Evolutionary conservation across 2,888 invertebrate genomes (phyloP).

Genomic region (Stictocephala bisonia): DNA sequence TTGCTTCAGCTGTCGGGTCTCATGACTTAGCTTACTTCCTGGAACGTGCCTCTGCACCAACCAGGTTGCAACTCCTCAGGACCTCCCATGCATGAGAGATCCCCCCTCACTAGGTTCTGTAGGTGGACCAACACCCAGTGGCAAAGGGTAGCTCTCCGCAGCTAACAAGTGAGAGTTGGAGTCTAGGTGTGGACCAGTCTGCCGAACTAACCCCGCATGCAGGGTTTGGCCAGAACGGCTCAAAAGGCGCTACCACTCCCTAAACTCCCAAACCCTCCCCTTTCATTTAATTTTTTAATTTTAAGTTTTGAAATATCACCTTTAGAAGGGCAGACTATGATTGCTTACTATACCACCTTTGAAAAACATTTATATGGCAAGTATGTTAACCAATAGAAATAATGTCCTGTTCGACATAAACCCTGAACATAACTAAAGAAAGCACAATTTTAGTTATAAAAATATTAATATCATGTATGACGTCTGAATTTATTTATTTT

Average conservation of each 20-base stretch:
- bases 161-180: constrained; percentile 26
- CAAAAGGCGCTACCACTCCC: constrained; percentile 18
- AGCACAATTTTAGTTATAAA: background rate
- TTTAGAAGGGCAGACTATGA: too few relatives aligned
- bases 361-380: constrained; percentile 1
- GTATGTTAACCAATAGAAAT: constrained; percentile 3
- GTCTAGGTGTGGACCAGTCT: constrained; percentile 23
- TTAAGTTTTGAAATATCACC: too few relatives aligned
- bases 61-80: constrained; percentile 5
- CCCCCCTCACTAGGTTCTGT: constrained; percentile 12
- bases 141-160: constrained; percentile 20
- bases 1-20: background rate
- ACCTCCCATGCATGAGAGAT: background rate
- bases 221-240: constrained; percentile 12
- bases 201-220: constrained; percentile 9
- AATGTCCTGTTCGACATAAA: background rate
- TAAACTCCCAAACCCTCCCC: too few relatives aligned
- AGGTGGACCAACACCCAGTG: constrained; percentile 30
- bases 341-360: background rate
- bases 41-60: background rate
- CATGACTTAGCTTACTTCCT: background rate
- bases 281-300: too few relatives aligned
- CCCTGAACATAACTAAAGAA: constrained; percentile 10
- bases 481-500: too few relatives aligned
- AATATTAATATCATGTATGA: background rate